phyloP scores from a whole-genome alignment of 2,113 vertebrate species.

The Rhineura floridana region DNA sequence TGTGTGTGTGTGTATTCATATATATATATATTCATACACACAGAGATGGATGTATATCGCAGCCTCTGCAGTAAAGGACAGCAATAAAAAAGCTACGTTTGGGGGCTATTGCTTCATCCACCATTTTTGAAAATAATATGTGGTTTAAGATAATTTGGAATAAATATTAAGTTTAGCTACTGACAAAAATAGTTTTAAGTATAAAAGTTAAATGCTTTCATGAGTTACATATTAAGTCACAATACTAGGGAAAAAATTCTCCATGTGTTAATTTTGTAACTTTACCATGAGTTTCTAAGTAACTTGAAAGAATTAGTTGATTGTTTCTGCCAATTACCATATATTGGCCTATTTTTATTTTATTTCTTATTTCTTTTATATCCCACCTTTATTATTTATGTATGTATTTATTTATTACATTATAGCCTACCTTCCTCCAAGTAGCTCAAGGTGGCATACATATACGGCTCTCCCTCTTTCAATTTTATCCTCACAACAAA shows the following conservation, averaged over 20 bases:
- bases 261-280: neutral
- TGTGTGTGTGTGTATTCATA: neutral
- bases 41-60: neutral
- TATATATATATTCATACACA: neutral
- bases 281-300: neutral
- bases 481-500: too few species aligned
- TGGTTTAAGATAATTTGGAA: neutral
- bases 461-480: too few species aligned
- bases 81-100: neutral
- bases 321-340: neutral
- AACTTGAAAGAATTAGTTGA: fast-evolving
- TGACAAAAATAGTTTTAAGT: neutral
- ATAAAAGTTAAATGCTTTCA: neutral
- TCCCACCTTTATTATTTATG: too few species aligned
- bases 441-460: too few species aligned
- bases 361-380: too few species aligned
- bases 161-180: neutral
- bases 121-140: neutral
- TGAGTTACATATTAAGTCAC: neutral
- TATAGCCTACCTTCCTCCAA: too few species aligned
- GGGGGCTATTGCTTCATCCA: too few species aligned
- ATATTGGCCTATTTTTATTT: too few species aligned
- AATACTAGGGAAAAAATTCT: neutral
- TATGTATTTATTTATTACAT: too few species aligned
- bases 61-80: neutral